Percentiles rank a stretch among this genome's conserved stretches.
phyloP scores from a whole-genome alignment of 2,113 vertebrate species.

The Tyrannus savana region DNA sequence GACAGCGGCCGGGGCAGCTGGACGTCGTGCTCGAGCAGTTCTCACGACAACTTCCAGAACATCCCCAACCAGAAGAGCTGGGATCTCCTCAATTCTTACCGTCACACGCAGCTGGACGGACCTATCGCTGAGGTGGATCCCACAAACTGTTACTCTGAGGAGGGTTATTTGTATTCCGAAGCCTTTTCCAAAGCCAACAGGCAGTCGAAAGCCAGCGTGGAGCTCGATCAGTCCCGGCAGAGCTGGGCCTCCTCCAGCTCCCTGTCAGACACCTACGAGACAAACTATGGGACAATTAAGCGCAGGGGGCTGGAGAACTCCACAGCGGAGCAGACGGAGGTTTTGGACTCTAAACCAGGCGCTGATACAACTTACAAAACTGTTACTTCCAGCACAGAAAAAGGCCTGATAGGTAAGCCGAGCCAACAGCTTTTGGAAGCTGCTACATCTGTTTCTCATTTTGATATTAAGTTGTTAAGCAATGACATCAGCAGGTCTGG shows the following conservation, averaged over 20 bases:
- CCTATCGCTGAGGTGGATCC: conserved; percentile 85
- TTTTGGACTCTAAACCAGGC: conserved; percentile 71
- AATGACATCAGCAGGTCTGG: conserved; percentile 37
- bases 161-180: conserved; percentile 67
- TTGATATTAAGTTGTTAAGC: conserved; percentile 14
- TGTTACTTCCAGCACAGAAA: conserved; percentile 94
- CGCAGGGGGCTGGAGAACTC: conserved; percentile 78
- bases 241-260: conserved; percentile 92
- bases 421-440: conserved; percentile 26
- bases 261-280: conserved; percentile 86
- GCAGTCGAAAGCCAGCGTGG: conserved; percentile 73
- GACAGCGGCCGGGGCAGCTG: conserved; percentile 96
- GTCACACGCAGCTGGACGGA: conserved; percentile 81
- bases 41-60: conserved; percentile 94
- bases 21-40: conserved; percentile 96
- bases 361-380: conserved; percentile 89
- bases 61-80: conserved; percentile 83
- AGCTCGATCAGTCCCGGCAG: conserved; percentile 80
- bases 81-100: conserved; percentile 80
- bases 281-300: conserved; percentile 88
- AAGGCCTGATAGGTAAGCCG: conserved; percentile 93
- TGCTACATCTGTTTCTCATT: conserved; percentile 14
- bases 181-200: conserved; percentile 70
- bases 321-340: conserved; percentile 67
- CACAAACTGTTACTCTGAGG: conserved; percentile 66